These are phyloP conservation scores for Proctacanthus coquilletti DNA, from an alignment of 1,140 invertebrate genomes.

Conservation along the genomic window DNA sequence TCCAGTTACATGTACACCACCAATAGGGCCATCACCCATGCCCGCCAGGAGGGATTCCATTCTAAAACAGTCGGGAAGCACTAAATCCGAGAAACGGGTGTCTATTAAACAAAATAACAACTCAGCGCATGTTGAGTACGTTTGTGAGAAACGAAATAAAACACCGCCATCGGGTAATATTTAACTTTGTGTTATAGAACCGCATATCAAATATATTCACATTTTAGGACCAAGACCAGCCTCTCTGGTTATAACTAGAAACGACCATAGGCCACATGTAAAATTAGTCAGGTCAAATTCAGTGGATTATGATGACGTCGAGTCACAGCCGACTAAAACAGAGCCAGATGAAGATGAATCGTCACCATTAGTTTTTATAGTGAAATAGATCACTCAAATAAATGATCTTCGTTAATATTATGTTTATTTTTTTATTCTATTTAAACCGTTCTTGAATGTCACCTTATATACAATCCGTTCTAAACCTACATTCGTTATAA, in stretches of 20 bases:
- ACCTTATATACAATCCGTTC: neutral
- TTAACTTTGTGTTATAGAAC: neutral
- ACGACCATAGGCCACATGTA: conserved; percentile 18
- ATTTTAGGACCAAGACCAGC: conserved; percentile 16
- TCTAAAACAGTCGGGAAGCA: conserved; percentile 25
- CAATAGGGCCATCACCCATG: conserved; percentile 9
- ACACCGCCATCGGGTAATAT: conserved; percentile 17
- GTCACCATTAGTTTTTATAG: conserved; percentile 27
- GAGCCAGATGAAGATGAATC: conserved; percentile 28
- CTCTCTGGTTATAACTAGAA: conserved; percentile 26
- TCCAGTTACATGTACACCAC: conserved; percentile 2
- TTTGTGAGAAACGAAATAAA: conserved; percentile 15
- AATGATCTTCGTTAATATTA: neutral
- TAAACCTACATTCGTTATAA: too few relatives aligned
- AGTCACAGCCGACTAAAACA: conserved; percentile 18
- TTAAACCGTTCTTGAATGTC: neutral
- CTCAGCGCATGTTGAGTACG: conserved; percentile 20
- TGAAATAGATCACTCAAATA: conserved; percentile 13
- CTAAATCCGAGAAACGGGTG: conserved; percentile 24
- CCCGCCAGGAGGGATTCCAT: conserved; percentile 24
- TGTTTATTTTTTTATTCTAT: neutral
- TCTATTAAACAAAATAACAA: conserved; percentile 20
- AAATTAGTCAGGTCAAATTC: conserved; percentile 26
- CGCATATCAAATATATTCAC: conserved; percentile 1
- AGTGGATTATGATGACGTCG: conserved; percentile 27